A percentile compares a stretch with the other conserved stretches of the same genome.
Conservation (phyloP, 2,113 vertebrate genomes). For the Ctenomys sociabilis region DNA sequence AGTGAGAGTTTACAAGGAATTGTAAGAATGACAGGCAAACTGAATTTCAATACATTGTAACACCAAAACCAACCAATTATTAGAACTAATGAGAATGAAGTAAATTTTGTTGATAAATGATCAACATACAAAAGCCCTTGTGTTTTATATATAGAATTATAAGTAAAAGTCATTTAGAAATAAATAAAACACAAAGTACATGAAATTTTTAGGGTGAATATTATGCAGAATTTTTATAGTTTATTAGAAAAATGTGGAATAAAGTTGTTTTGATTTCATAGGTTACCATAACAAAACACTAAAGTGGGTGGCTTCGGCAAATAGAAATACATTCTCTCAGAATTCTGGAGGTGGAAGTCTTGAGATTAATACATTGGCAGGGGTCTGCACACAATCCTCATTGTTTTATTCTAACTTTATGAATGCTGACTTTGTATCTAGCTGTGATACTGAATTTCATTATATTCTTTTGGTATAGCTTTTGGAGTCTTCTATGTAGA, state of each 20-base stretch:
- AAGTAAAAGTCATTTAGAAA: neutral
- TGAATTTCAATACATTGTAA: neutral
- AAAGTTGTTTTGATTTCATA: neutral
- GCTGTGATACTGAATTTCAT: no score
- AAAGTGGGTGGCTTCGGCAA: neutral
- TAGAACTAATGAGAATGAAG: neutral
- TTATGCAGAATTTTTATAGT: neutral
- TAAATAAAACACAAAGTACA: neutral
- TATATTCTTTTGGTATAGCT: no score
- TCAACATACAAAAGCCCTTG: neutral
- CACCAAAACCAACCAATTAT: neutral
- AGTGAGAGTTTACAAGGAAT: neutral
- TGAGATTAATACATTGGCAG: neutral
- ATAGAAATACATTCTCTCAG: neutral
- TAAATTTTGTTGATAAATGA: neutral
- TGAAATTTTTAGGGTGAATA: neutral
- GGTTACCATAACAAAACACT: neutral
- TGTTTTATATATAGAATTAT: neutral
- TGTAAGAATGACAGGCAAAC: neutral
- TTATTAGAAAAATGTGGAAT: neutral
- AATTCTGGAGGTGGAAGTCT: neutral
- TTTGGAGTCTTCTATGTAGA: no score
- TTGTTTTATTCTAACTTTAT: neutral
- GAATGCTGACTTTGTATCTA: no score
- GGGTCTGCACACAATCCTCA: neutral